A percentile compares a stretch with the other conserved stretches of the same genome.
phyloP scores from a whole-genome alignment of 2,797 vertebrate genomes.

The Lutjanus argentimaculatus region DNA sequence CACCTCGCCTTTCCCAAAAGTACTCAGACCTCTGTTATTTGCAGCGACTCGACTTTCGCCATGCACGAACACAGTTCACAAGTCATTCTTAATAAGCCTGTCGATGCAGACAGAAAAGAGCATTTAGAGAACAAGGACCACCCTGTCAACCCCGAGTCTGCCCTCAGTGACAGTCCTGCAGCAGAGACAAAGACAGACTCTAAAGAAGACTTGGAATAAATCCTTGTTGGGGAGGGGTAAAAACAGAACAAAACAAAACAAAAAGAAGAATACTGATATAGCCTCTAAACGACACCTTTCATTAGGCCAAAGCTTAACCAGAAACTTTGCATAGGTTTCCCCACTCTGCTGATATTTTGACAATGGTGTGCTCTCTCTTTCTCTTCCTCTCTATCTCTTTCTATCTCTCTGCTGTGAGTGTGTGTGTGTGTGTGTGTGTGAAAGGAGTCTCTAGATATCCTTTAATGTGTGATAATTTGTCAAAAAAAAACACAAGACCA shows the following conservation, averaged over 20 bases:
- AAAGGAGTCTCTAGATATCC: constrained; percentile 75
- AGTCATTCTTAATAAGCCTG: constrained; percentile 67
- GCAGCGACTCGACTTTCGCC: constrained; percentile 78
- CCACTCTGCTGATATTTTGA: constrained; percentile 73
- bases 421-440: constrained; percentile 31
- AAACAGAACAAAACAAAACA: constrained; percentile 19
- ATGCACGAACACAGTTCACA: constrained; percentile 74
- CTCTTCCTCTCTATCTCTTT: constrained; percentile 12
- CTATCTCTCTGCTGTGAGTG: constrained; percentile 1
- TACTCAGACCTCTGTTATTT: constrained; percentile 79
- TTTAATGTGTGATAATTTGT: constrained; percentile 80
- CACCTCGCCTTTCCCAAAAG: constrained; percentile 76
- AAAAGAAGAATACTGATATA: constrained; percentile 49
- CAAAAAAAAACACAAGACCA: constrained; percentile 77
- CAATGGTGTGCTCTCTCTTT: constrained; percentile 59
- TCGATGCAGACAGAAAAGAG: constrained; percentile 83
- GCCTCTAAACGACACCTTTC: constrained; percentile 67
- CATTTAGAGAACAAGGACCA: constrained; percentile 85
- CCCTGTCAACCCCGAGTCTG: constrained; percentile 76
- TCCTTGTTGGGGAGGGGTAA: constrained; percentile 44
- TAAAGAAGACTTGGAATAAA: constrained; percentile 92
- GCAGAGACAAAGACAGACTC: constrained; percentile 86
- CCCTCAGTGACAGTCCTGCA: constrained; percentile 77
- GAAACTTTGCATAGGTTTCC: constrained; percentile 68
- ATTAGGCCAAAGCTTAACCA: constrained; percentile 86